A percentile compares a stretch with the other conserved stretches of the same genome.
Evolutionary conservation across 2,797 vertebrate genomes (phyloP).

Genomic region (Peromyscus aztecus): DNA sequence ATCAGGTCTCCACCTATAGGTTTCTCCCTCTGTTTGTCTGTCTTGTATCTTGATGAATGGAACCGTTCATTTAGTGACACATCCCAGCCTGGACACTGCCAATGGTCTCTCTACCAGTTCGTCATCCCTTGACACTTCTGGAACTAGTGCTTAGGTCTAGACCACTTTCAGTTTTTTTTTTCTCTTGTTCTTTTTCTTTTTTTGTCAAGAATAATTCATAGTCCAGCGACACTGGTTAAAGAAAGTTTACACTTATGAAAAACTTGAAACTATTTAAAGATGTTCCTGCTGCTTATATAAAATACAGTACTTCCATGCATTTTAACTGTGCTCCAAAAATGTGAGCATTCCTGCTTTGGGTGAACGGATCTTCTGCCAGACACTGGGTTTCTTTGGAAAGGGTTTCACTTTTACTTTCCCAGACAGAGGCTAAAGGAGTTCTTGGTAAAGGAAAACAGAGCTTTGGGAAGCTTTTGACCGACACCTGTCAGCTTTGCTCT

Average conservation of each 20-base stretch:
- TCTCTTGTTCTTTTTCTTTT: not conserved
- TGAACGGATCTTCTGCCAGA: not conserved
- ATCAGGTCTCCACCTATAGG: too few relatives aligned
- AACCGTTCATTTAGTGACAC: too few relatives aligned
- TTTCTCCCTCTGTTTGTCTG: too few relatives aligned
- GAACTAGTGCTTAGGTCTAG: not conserved
- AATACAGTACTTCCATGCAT: not conserved
- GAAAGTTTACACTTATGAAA: not conserved
- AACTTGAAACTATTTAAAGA: slow-evolving; percentile 31
- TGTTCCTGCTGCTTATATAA: not conserved
- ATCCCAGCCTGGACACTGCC: too few relatives aligned
- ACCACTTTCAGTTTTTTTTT: not conserved
- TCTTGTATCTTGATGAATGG: not conserved
- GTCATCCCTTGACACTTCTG: not conserved
- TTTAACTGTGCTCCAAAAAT: not conserved
- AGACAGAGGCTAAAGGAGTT: not conserved
- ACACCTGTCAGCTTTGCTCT: not conserved
- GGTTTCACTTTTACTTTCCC: not conserved
- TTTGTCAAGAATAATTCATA: not conserved
- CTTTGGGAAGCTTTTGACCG: not conserved
- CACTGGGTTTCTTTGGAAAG: not conserved
- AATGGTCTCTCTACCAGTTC: too few relatives aligned
- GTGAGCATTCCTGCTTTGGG: not conserved
- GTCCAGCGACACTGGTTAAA: not conserved
- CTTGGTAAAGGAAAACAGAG: not conserved